phyloP scores from a whole-genome alignment of 2,113 vertebrate species.

The Pelodiscus sinensis region DNA sequence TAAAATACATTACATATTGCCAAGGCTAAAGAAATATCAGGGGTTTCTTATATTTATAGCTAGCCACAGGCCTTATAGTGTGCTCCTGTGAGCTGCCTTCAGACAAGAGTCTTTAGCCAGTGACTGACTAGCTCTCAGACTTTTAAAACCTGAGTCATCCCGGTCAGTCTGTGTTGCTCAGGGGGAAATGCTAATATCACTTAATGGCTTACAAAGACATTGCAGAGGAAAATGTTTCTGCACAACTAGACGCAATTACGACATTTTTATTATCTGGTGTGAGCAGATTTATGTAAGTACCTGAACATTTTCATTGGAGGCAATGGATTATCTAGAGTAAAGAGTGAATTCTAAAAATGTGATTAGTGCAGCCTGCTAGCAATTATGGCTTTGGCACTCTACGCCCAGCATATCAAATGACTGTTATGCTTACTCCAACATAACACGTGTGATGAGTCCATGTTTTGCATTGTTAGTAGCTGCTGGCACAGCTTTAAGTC shows the following conservation, averaged over 20 bases:
- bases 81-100: background rate
- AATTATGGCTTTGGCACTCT: background rate
- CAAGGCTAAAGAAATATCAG: background rate
- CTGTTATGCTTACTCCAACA: background rate
- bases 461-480: fast-evolving
- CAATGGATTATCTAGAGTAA: background rate
- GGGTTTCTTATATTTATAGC: background rate
- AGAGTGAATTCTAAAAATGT: background rate
- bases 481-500: background rate
- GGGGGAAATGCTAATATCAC: background rate
- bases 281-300: conserved; percentile 27
- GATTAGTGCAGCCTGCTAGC: background rate
- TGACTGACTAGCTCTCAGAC: background rate
- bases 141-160: background rate
- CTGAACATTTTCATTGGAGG: background rate
- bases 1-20: background rate
- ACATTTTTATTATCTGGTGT: background rate
- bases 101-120: background rate
- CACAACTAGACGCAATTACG: background rate
- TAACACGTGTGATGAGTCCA: background rate
- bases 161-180: background rate
- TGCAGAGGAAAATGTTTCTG: background rate
- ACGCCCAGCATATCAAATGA: background rate
- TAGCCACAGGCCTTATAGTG: background rate
- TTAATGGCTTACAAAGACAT: background rate